These are phyloP conservation scores for Garra rufa DNA, from an alignment of 2,113 vertebrate genomes.

Conservation along the genomic window DNA sequence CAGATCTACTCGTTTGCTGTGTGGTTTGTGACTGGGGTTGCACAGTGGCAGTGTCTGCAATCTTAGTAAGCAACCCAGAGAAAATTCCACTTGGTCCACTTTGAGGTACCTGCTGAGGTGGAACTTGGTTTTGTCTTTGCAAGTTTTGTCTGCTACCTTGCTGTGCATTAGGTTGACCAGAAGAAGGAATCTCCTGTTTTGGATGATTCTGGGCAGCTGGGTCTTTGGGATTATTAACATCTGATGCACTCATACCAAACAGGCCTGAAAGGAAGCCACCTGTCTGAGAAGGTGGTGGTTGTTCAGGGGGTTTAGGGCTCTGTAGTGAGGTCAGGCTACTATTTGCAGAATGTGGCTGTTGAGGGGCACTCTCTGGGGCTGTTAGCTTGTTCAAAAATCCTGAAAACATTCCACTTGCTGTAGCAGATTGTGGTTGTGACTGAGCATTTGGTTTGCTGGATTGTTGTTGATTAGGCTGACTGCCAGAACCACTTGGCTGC, in stretches of 20 bases:
- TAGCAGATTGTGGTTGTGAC: constrained; percentile 48
- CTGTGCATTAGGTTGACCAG: constrained; percentile 57
- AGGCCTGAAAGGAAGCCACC: constrained; percentile 73
- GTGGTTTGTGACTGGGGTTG: constrained; percentile 52
- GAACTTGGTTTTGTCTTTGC: constrained; percentile 65
- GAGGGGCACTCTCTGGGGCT: constrained; percentile 59
- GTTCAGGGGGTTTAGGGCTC: constrained; percentile 50
- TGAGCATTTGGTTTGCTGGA: constrained; percentile 29
- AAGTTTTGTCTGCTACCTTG: constrained; percentile 62
- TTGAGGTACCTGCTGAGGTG: constrained; percentile 61
- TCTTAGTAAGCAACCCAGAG: constrained; percentile 73
- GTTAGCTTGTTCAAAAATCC: constrained; percentile 74
- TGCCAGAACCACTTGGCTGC: constrained; percentile 52
- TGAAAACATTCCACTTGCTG: constrained; percentile 62
- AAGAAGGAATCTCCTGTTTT: constrained; percentile 44
- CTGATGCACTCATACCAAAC: constrained; percentile 78
- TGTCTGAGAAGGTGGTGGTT: constrained; percentile 63
- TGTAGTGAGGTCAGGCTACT: constrained; percentile 49
- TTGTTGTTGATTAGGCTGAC: constrained; percentile 58
- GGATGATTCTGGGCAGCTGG: constrained; percentile 47
- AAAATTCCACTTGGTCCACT: constrained; percentile 67
- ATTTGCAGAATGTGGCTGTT: constrained; percentile 53
- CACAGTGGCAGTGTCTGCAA: constrained; percentile 63
- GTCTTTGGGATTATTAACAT: constrained; percentile 60
- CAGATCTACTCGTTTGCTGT: constrained; percentile 58